These are phyloP conservation scores for Tarsius wallacei DNA, from an alignment of 2,797 vertebrate genomes.

Conservation along the genomic window DNA sequence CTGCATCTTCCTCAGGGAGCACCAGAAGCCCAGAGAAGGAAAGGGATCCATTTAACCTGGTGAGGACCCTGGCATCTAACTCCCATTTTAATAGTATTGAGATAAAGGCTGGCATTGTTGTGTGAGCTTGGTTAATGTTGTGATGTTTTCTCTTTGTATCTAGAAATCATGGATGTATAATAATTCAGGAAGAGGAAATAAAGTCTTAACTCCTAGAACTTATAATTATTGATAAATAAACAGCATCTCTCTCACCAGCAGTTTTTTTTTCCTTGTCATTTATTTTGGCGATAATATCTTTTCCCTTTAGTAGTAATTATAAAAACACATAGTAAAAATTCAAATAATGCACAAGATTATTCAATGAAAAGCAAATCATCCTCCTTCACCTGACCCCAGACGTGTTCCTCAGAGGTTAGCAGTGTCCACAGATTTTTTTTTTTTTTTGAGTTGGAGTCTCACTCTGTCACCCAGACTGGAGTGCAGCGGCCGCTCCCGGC, in stretches of 20 bases:
- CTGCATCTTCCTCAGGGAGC: not conserved
- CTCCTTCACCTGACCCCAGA: not conserved
- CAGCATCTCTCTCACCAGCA: not conserved
- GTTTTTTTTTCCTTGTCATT: not conserved
- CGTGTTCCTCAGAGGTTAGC: not conserved
- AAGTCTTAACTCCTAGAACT: not conserved
- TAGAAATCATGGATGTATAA: not conserved
- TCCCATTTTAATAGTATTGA: not conserved
- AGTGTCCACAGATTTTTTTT: not conserved
- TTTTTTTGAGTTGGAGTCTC: no score
- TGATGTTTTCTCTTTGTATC: not conserved
- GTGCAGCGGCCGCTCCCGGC: no score
- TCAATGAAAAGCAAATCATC: not conserved
- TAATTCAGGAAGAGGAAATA: constrained; percentile 24
- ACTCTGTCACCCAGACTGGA: no score
- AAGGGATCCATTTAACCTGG: not conserved
- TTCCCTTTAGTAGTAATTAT: constrained; percentile 26
- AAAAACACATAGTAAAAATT: not conserved
- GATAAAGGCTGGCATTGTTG: no score
- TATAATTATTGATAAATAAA: constrained; percentile 50
- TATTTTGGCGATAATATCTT: constrained; percentile 20
- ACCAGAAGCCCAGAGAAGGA: not conserved
- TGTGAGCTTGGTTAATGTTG: not conserved
- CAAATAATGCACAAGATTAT: constrained; percentile 9
- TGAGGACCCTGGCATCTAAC: not conserved